These are phyloP conservation scores for Teleopsis dalmanni DNA, from an alignment of 1,140 invertebrate species.

Conservation along the genomic window DNA sequence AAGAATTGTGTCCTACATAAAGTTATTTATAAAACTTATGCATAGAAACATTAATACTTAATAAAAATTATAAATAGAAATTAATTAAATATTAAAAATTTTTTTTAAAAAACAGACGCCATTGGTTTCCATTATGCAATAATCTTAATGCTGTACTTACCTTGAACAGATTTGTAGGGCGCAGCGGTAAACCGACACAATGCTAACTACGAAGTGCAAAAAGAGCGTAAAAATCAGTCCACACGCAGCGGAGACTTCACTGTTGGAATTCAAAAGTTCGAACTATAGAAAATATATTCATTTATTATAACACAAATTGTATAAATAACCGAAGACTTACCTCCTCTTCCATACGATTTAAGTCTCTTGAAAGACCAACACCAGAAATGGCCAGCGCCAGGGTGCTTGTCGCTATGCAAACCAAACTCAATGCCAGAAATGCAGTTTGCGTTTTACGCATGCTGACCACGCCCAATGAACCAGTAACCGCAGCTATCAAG, in stretches of 20 bases:
- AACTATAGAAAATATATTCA: constrained; percentile 20
- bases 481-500: constrained; percentile 34
- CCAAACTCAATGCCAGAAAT: constrained; percentile 37
- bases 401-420: constrained; percentile 41
- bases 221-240: constrained; percentile 37
- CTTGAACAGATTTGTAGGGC: constrained; percentile 37
- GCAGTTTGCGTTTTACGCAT: constrained; percentile 39
- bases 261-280: constrained; percentile 29
- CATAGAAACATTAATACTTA: too few relatives aligned
- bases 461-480: constrained; percentile 38
- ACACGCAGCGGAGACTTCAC: constrained; percentile 35
- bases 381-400: constrained; percentile 40
- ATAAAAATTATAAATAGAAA: too few relatives aligned
- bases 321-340: constrained; percentile 16
- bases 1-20: too few relatives aligned
- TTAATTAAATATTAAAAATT: too few relatives aligned
- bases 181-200: constrained; percentile 39
- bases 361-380: constrained; percentile 36
- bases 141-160: constrained; percentile 21
- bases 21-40: too few relatives aligned
- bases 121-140: background rate
- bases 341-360: constrained; percentile 35
- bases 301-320: background rate
- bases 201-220: constrained; percentile 40
- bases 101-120: background rate